A percentile compares a stretch with the other conserved stretches of the same genome.
Evolutionary conservation across 2,888 invertebrate genomes (phyloP).

Genomic region (Stegophylla sp.): DNA sequence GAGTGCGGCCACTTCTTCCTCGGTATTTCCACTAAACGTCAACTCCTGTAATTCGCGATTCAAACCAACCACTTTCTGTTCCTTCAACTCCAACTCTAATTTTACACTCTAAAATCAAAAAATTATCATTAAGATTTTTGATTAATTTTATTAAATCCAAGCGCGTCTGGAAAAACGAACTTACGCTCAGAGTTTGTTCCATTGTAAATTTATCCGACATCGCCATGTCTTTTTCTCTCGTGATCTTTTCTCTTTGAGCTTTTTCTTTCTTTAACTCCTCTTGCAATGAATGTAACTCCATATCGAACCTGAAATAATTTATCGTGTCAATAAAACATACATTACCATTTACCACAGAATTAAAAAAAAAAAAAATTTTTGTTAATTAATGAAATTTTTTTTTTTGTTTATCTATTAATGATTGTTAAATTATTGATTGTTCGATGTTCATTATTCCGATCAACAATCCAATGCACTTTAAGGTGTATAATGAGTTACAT

Average conservation of each 20-base stretch:
- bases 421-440: no score
- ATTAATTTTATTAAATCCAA: background rate
- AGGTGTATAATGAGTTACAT: background rate
- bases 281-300: conserved; percentile 80
- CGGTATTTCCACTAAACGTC: conserved; percentile 79
- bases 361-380: no score
- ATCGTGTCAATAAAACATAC: no score
- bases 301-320: conserved; percentile 73
- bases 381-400: background rate
- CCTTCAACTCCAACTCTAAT: conserved; percentile 86
- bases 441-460: background rate
- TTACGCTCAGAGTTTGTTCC: conserved; percentile 84
- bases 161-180: conserved; percentile 62
- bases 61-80: conserved; percentile 81
- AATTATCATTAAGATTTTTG: background rate
- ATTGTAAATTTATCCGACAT: conserved; percentile 85
- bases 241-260: conserved; percentile 77
- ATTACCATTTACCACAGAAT: no score
- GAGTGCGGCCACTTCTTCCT: conserved; percentile 83
- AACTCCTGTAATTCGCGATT: conserved; percentile 86
- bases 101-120: conserved; percentile 74
- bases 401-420: background rate
- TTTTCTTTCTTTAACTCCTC: conserved; percentile 85
- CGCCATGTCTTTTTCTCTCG: conserved; percentile 83
- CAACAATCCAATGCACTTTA: background rate